Evolutionary conservation across 2,888 invertebrate genomes (phyloP).

Genomic region (Elaeidobius kamerunicus): DNA sequence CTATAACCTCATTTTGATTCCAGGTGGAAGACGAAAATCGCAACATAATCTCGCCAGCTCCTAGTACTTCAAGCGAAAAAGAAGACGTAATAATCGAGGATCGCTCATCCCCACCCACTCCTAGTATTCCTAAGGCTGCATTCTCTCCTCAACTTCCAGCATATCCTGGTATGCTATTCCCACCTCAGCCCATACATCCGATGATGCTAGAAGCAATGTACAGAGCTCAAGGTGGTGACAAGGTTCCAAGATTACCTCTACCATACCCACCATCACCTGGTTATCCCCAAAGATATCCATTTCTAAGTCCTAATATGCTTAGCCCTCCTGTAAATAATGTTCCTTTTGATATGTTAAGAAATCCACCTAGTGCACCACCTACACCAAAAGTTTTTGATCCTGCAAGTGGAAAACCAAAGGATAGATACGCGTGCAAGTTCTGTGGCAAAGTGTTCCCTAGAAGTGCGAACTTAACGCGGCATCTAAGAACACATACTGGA

Average conservation of each 20-base stretch:
- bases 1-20: no score
- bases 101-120: constrained; percentile 40
- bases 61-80: constrained; percentile 47
- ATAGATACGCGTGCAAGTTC: constrained; percentile 95
- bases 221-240: constrained; percentile 55
- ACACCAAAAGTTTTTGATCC: constrained; percentile 50
- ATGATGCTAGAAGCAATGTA: constrained; percentile 71
- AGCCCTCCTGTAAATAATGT: constrained; percentile 48
- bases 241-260: constrained; percentile 59
- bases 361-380: constrained; percentile 43
- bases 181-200: constrained; percentile 63
- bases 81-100: constrained; percentile 44
- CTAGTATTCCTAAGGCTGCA: constrained; percentile 40
- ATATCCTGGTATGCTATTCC: constrained; percentile 55
- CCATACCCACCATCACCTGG: constrained; percentile 55
- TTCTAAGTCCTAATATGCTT: constrained; percentile 49
- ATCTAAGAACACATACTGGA: constrained; percentile 96
- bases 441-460: constrained; percentile 97
- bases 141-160: constrained; percentile 47
- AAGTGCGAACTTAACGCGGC: constrained; percentile 94
- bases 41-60: constrained; percentile 68
- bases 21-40: constrained; percentile 78
- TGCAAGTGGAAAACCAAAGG: constrained; percentile 66
- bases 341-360: constrained; percentile 61
- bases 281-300: constrained; percentile 50